Conservation (phyloP, 2,888 invertebrate species). For the Dryocosmus kuriphilus region DNA sequence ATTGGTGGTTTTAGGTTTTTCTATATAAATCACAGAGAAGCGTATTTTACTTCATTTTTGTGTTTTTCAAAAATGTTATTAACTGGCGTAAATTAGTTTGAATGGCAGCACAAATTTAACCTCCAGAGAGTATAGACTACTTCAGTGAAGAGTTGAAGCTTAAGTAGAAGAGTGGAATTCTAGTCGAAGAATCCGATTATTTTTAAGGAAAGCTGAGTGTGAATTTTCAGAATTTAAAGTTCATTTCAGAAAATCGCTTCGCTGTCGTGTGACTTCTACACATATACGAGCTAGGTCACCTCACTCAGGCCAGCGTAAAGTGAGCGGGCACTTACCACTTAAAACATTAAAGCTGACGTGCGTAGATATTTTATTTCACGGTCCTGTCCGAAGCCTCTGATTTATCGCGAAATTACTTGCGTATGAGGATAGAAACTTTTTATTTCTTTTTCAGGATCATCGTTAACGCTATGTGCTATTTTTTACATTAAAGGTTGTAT, state of each 20-base stretch:
- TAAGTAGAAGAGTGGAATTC: not conserved
- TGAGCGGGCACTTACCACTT: slow-evolving; percentile 53
- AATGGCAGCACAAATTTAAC: not conserved
- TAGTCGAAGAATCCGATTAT: not conserved
- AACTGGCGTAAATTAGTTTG: not conserved
- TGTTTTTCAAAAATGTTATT: not conserved
- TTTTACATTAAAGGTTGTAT: not conserved
- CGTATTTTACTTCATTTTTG: not conserved
- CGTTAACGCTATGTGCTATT: not conserved
- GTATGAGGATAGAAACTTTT: not conserved
- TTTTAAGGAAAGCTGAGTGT: not conserved
- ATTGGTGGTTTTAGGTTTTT: not conserved
- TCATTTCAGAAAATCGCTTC: not conserved
- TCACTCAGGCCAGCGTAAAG: slow-evolving; percentile 20
- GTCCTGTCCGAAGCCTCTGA: not conserved
- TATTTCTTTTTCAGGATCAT: not conserved
- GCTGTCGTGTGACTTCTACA: not conserved
- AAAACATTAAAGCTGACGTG: slow-evolving; percentile 58
- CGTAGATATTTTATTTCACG: slow-evolving; percentile 50
- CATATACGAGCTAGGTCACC: not conserved
- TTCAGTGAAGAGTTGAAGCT: not conserved
- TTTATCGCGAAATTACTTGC: not conserved
- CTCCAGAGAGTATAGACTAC: too few relatives aligned
- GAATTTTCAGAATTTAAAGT: not conserved
- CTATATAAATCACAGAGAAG: not conserved